A percentile compares a stretch with the other conserved stretches of the same genome.
Conservation (phyloP, 2,888 invertebrate genomes). For the Ferrisia virgata region DNA sequence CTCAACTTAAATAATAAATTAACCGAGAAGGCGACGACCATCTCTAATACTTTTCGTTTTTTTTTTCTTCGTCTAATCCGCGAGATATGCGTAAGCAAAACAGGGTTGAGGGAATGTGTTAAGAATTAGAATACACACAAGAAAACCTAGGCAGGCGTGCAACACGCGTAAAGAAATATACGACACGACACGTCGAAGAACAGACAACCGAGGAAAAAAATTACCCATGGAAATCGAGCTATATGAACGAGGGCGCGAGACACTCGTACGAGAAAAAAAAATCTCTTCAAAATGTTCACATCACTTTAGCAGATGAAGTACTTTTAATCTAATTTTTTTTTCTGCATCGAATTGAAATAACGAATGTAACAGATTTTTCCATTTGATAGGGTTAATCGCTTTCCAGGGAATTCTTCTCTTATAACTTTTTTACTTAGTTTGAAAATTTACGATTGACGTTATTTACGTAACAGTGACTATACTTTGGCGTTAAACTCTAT, state of each 20-base stretch:
- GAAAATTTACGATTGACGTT: conserved; percentile 26
- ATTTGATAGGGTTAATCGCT: conserved; percentile 28
- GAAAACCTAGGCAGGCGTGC: not conserved
- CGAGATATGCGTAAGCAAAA: not conserved
- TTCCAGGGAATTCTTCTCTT: conserved; percentile 7
- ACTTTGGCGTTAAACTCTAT: conserved; percentile 10
- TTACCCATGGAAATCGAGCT: too few relatives aligned
- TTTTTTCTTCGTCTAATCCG: too few relatives aligned
- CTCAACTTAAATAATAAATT: conserved; percentile 31
- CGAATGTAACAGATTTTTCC: conserved; percentile 30
- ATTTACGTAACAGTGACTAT: conserved; percentile 17
- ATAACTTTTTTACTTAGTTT: conserved; percentile 26
- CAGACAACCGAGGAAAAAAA: too few relatives aligned
- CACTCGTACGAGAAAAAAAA: not conserved
- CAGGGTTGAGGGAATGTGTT: too few relatives aligned
- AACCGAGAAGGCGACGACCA: not conserved
- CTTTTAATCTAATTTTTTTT: conserved; percentile 28
- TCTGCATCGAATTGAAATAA: not conserved
- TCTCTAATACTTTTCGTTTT: not conserved
- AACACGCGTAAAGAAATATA: not conserved
- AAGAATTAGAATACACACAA: not conserved
- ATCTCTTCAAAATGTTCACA: conserved; percentile 14
- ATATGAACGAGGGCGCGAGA: not conserved
- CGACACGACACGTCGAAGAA: not conserved
- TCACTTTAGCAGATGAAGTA: conserved; percentile 12